Evolutionary conservation across 1,140 invertebrate species (phyloP).

Genomic region (Cheumatopsyche charites): DNA sequence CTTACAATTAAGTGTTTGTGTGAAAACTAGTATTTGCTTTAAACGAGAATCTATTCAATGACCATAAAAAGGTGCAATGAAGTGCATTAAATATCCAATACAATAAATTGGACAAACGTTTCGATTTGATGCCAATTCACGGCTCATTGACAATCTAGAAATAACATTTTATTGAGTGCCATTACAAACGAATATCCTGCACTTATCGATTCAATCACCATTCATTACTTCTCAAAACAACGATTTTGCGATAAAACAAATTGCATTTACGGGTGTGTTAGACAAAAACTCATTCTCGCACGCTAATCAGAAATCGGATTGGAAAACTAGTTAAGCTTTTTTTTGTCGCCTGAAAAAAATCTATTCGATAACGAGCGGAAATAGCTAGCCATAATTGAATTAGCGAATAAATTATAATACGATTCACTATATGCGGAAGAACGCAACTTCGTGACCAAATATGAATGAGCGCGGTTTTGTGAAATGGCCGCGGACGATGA

Average conservation of each 20-base stretch:
- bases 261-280: no score
- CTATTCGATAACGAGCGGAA: not conserved
- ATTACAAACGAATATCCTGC: constrained; percentile 13
- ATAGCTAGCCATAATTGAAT: constrained; percentile 16
- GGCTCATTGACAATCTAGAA: constrained; percentile 19
- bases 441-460: constrained; percentile 19
- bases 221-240: no score
- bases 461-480: constrained; percentile 15
- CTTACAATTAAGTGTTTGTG: no score
- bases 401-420: constrained; percentile 10
- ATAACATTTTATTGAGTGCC: not conserved
- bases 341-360: no score
- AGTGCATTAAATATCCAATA: no score
- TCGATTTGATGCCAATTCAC: constrained; percentile 17
- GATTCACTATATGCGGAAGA: constrained; percentile 8
- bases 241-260: no score
- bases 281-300: no score
- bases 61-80: not conserved
- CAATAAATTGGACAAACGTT: not conserved
- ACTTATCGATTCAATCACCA: not conserved
- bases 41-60: no score
- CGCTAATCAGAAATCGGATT: no score
- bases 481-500: not conserved
- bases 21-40: no score
- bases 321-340: no score